Percentiles rank a stretch among this genome's conserved stretches.
Evolutionary conservation across 2,113 vertebrate genomes (phyloP).

Genomic region (Rattus rattus): DNA sequence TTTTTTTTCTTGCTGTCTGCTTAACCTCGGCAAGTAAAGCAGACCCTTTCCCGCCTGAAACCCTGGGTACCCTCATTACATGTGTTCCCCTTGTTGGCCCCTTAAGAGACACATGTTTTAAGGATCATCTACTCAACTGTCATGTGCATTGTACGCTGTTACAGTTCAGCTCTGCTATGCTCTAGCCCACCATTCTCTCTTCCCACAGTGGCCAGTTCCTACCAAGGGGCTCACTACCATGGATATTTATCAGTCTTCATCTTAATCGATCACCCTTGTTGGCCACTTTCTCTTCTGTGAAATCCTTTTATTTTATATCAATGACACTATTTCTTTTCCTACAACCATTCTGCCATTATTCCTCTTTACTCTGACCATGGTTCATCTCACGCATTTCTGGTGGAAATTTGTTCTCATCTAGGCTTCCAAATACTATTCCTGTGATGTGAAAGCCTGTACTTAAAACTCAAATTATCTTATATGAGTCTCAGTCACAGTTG

Average conservation of each 20-base stretch:
- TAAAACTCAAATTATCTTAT: neutral
- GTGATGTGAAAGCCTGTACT: neutral
- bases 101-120: neutral
- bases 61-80: neutral
- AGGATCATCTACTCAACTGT: neutral
- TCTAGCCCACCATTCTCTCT: neutral
- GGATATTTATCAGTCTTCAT: neutral
- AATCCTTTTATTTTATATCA: constrained; percentile 43
- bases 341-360: neutral
- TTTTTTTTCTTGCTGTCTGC: neutral
- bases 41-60: neutral
- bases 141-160: neutral
- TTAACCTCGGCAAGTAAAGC: neutral
- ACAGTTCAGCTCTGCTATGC: neutral
- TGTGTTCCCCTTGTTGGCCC: neutral
- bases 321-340: constrained; percentile 4
- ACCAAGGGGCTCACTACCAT: neutral
- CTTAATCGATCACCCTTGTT: neutral
- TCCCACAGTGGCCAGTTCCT: neutral
- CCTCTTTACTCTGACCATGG: neutral
- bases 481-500: neutral
- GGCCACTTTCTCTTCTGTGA: neutral
- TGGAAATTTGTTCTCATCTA: neutral
- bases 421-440: neutral
- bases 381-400: neutral